Evolutionary conservation across 92 coral and sea anemone genomes (phyloP), one percentile per base, ranked within the genome.

Genomic region (Parazoanthus darwini): DNA sequence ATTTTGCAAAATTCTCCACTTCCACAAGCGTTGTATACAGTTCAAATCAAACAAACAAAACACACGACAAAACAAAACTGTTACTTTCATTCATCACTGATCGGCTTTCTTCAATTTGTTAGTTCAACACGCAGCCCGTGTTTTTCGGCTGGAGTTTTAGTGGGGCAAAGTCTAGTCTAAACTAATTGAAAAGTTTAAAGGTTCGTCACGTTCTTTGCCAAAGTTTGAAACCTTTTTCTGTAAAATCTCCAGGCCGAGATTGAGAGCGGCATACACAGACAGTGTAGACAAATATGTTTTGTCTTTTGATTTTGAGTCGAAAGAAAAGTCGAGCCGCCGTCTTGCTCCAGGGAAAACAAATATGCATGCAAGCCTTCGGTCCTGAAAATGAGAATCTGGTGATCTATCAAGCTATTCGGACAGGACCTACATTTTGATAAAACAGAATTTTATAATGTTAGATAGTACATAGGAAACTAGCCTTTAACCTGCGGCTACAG

Each of bases 361-460:
- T 67, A 67, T 67, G 73, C 73, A 67, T 67, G 73, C 73, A 67
- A 67, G 73, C 73, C 73, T 67, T 67, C 73, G 73, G 73, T 67
- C 73, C 73, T 67, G 73, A 67, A 67, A 67, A 67, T 56, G 48
- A 56, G 46, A 58, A 56, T 80, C 85, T 35, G 44, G 71, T 80
- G 85, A 80, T 56, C 50, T 80, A 6, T 80, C 85, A 58, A 80
- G 85, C 85, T n/a, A 80, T 56, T 80, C 46, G 48, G 72, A 54
- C 85, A 80, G 73, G 48, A 80, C 72, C 85, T 58, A 80, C 72
- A 56, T 80, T 80, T 80, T 80, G 59, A 80, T 80, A 80, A 80
- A 80, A 80, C 72, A 80, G 72, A 80, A 42, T 38, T 56, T 80
- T 25, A 58, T 10, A 59, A 13, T 80, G 85, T 35, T 58, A 80